phyloP scores from a whole-genome alignment of 2,113 vertebrate species.

The Illadopsis cleaveri region DNA sequence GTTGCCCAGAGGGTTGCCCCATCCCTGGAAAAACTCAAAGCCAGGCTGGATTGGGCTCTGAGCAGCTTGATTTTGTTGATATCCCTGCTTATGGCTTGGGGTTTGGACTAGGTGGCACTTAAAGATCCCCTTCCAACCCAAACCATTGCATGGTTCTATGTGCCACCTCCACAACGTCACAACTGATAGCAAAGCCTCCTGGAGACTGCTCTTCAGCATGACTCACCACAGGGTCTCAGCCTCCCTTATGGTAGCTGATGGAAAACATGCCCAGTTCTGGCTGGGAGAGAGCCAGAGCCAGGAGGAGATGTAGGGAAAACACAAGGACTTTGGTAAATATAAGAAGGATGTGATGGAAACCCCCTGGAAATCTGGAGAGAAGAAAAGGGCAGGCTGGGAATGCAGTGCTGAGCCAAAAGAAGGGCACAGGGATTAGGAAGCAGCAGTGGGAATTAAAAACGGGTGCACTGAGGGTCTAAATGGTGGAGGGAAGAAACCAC shows the following conservation, averaged over 20 bases:
- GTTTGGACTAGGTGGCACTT: not conserved
- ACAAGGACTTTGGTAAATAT: not conserved
- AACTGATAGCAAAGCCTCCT: not conserved
- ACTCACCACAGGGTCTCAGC: not conserved
- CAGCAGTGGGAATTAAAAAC: not conserved
- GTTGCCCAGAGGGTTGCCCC: not conserved
- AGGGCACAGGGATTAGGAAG: not conserved
- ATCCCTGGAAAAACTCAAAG: not conserved
- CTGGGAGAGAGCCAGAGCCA: not conserved
- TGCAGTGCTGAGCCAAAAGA: fast-evolving
- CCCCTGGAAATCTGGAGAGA: not conserved
- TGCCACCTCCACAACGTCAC: not conserved
- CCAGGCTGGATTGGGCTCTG: not conserved
- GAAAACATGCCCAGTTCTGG: not conserved
- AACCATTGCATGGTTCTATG: not conserved
- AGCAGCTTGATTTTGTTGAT: not conserved
- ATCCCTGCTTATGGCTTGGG: not conserved
- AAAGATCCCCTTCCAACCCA: not conserved
- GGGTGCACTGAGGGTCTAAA: not conserved
- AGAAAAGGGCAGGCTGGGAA: not conserved
- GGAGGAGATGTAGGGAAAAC: not conserved
- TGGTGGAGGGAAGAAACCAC: not conserved
- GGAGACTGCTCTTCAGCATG: fast-evolving
- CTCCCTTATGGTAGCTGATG: not conserved
- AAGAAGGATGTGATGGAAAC: not conserved